Percentiles rank a stretch among this genome's conserved stretches.
phyloP scores from a whole-genome alignment of 2,113 vertebrate species.

The Apteryx owenii region DNA sequence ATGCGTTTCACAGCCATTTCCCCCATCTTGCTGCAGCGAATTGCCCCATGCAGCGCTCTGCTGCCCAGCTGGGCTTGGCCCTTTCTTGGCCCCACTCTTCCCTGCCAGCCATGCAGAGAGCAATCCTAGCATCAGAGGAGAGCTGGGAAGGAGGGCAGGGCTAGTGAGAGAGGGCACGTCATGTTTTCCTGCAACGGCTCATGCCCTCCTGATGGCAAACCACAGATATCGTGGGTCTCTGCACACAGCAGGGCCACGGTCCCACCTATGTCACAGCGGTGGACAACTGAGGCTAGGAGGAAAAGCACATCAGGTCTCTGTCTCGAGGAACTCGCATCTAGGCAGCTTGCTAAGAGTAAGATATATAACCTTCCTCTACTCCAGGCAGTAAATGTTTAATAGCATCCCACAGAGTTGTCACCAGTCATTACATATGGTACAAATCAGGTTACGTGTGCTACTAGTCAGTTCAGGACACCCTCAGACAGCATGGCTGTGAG shows the following conservation, averaged over 20 bases:
- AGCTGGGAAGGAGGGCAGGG: not conserved
- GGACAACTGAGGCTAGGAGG: not conserved
- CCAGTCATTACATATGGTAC: slow-evolving; percentile 60
- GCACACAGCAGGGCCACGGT: not conserved
- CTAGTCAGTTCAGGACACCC: slow-evolving; percentile 43
- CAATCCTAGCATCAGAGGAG: not conserved
- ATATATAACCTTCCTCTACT: slow-evolving; percentile 29
- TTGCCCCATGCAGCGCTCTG: accelerated
- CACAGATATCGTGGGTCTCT: not conserved
- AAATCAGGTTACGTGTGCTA: slow-evolving; percentile 56
- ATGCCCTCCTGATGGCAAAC: not conserved
- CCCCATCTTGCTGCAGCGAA: not conserved
- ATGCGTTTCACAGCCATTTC: not conserved
- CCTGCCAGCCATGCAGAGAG: accelerated
- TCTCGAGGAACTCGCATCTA: not conserved
- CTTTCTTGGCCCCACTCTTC: not conserved
- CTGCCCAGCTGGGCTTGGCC: not conserved
- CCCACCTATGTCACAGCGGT: not conserved
- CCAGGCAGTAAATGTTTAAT: slow-evolving; percentile 57
- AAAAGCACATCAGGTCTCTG: not conserved
- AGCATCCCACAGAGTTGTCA: slow-evolving; percentile 49
- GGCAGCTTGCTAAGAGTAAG: not conserved
- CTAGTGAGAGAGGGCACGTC: not conserved
- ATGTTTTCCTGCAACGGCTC: not conserved
- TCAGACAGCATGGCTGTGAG: not conserved